These are phyloP conservation scores for Cynoglossus semilaevis DNA, from an alignment of 2,113 vertebrate species.

Conservation along the genomic window DNA sequence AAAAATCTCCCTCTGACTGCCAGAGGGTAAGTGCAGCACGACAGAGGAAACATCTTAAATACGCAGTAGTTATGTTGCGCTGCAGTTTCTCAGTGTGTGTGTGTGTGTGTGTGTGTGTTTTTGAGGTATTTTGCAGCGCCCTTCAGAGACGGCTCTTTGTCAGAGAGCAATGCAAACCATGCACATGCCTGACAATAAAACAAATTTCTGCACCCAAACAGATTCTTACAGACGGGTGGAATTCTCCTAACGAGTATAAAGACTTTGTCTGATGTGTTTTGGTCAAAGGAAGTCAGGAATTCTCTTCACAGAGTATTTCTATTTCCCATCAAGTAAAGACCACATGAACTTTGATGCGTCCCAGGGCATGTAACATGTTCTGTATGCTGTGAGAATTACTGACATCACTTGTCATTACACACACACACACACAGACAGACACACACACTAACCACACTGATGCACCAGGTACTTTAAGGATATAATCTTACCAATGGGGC, in stretches of 20 bases:
- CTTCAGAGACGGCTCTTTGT: slow-evolving; percentile 44
- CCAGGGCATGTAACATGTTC: slow-evolving; percentile 17
- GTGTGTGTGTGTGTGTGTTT: no score
- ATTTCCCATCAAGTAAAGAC: slow-evolving; percentile 6
- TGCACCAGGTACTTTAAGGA: slow-evolving; percentile 1
- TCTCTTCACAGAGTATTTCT: no score
- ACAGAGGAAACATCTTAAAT: slow-evolving; percentile 13
- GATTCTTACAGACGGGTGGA: slow-evolving; percentile 49
- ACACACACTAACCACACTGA: slow-evolving; percentile 5
- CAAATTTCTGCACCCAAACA: slow-evolving; percentile 26
- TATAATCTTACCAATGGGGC: neutral
- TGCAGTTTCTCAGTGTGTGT: no score
- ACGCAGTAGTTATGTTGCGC: no score
- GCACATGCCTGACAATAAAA: slow-evolving; percentile 45
- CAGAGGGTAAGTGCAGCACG: slow-evolving; percentile 13
- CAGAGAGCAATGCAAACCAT: slow-evolving; percentile 29
- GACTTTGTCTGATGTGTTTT: no score
- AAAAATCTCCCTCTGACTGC: slow-evolving; percentile 14
- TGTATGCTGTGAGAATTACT: neutral
- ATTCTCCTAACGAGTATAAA: slow-evolving; percentile 46
- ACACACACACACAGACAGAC: neutral
- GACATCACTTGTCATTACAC: slow-evolving; percentile 2
- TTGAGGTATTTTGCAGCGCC: slow-evolving; percentile 35
- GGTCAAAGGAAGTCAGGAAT: no score
- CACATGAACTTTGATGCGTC: slow-evolving; percentile 22